Evolutionary conservation across 2,888 invertebrate genomes (phyloP), one percentile per base, ranked within the genome.

Genomic region (Agrochola lychnidis): DNA sequence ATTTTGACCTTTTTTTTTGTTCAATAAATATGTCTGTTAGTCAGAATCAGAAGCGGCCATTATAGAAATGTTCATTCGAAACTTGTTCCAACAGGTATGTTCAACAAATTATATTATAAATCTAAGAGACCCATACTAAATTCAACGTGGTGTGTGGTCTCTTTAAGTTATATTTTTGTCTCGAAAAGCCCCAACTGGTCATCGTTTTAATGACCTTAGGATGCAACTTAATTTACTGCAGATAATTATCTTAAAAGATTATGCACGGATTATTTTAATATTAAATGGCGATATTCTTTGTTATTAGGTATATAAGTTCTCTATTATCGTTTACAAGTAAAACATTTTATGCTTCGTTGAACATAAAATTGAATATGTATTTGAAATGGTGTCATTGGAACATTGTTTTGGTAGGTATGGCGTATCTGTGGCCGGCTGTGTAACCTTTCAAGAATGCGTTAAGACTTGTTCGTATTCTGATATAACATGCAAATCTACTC

Each of bases 71-170:
- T 61, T 73, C 51, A 45, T 63, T 42, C 42, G 25, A 81, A 86
- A 86, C 79, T 78, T 64, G 81, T 74, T 70, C 48, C 25, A n/a
- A 30, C 56, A 42, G 61, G 63, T 51, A 66, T 75, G 53, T 67
- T 63, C 68, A 64, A 79, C 67, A 77, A 84, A 78, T 81, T 81
- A 74, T 78, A 79, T 85, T 84, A 78, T 79, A 70, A 78, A 84
- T 80, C 73, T 87, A 83, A 86, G 81, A 79, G 72, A 61, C 83
- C 73, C 80, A 82, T 81, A 77, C 56, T 62, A 75, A 81, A 85
- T 79, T 82, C 84, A 73, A 70, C 90, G 68, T 84, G 79, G 86
- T 91, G 90, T 91, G 90, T 90, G 91, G 91, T 91, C 91, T 75
- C 76, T 77, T 69, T 62, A 76, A 64, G 66, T 80, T 61, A 80